Evolutionary conservation across 2,888 invertebrate species (phyloP).

Genomic region (Leucophenga montana): DNA sequence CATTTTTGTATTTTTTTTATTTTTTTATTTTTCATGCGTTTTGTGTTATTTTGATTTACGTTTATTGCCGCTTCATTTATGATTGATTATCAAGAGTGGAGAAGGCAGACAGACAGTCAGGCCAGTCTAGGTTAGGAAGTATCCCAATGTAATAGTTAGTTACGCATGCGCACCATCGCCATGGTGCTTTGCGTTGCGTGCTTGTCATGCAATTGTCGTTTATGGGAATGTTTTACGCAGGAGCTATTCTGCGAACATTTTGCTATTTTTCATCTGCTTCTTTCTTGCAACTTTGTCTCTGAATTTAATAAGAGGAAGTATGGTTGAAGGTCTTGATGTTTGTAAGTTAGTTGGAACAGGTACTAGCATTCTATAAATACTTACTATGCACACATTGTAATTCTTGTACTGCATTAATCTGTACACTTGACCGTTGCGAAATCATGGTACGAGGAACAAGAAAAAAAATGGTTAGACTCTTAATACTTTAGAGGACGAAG

Average conservation of each 20-base stretch:
- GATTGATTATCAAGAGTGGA: slow-evolving; percentile 63
- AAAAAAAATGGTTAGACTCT: too few species aligned
- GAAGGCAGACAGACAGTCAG: too few species aligned
- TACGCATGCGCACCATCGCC: slow-evolving; percentile 14
- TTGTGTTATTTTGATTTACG: slow-evolving; percentile 55
- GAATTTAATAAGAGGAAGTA: not conserved
- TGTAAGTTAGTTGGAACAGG: not conserved
- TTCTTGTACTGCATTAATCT: too few species aligned
- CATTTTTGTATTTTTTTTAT: too few species aligned
- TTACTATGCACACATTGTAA: too few species aligned
- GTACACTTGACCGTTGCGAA: too few species aligned
- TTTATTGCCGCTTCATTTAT: slow-evolving; percentile 64
- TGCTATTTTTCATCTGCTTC: not conserved
- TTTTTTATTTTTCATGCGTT: not conserved
- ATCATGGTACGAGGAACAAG: too few species aligned
- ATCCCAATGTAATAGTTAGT: not conserved
- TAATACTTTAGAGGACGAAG: too few species aligned
- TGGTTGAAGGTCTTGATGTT: not conserved
- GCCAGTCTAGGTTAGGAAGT: not conserved
- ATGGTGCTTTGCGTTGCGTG: not conserved
- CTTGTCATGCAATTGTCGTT: slow-evolving; percentile 13
- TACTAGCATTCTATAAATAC: too few species aligned
- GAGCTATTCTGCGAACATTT: slow-evolving; percentile 1
- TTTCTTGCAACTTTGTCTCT: not conserved
- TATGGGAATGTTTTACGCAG: not conserved